Base-by-base conservation (phyloP, 2,797 vertebrate species). In the Philypnodon macrostomus region DNA sequence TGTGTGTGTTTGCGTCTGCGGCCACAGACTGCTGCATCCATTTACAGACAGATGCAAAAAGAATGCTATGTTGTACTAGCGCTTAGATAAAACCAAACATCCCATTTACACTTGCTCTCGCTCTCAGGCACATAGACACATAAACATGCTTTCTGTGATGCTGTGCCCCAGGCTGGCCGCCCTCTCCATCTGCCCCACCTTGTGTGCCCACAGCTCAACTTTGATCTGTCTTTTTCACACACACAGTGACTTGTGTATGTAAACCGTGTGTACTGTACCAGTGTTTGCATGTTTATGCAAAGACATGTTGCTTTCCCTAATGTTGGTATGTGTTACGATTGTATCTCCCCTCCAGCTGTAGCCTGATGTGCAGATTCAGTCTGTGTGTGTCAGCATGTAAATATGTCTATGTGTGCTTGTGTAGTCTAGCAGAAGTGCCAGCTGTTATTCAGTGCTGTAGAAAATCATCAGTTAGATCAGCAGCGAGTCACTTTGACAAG, bases 101-200 rank as follows among this genome's bases (percentile, higher is more conserved):
- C 58, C 66, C 53, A 58, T 80, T 76, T 68, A 51, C 70, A 58
- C 62, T 68, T 68, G 67, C 53, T 63, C 72, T 69, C 34, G 21
- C 55, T 65, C 58, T 47, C 75, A 59, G 45, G 13, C 73, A 35
- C 63, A 51, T 47, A 47, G 16, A 26, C 51, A 39, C 35, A 12
- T 58, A 75, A 69, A 72, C 74, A 75, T 34, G 72, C 67, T 73
- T 51, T 71, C 64, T 81, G 72, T 83, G 76, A 84, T 77, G 74
- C 72, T 62, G 66, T 65, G 84, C 87, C 84, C 77, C 80, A 67
- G 84, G 83, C 81, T 79, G 77, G 80, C 77, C 69, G 67, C 80
- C 74, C 80, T 82, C 84, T 79, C 83, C 84, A 83, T 79, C 83
- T 82, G 84, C 80, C 67, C 84, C 82, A 84, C 81, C 86, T 87